Evolutionary conservation across 2,797 vertebrate genomes (phyloP), one percentile per base, ranked within the genome.

Genomic region (Acropternis orthonyx): DNA sequence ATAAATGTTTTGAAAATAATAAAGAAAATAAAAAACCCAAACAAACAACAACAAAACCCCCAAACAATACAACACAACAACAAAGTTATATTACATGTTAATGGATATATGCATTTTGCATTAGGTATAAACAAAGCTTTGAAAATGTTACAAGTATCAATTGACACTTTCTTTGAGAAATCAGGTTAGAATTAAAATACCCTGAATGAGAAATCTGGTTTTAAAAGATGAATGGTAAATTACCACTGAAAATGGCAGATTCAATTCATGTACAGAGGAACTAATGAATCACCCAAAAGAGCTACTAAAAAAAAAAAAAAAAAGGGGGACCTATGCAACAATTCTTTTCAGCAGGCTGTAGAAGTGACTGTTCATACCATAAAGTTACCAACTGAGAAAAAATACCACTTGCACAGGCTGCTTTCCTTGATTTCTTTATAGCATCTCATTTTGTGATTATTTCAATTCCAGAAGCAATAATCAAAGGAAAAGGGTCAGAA

Each of bases 281-380:
- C n/a, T 88, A 61, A 46, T 75, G 34, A 84, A 79, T 78, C 17
- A 61, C 8, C 8, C 9, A 20, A 82, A 69, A 66, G 17, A 20
- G 17, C 24, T 83, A 12, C 55, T 87, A 59, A 14, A 21, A n/a
- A 43, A 58, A 55, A 63, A 73, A 34, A 59, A 14, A 21, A n/a
- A 43, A 58, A 55, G 58, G 68, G n/a, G 2, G 12, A 74, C 65
- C 34, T 74, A 32, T 17, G 44, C 41, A 76, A 44, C 37, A 86
- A 32, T 69, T 92, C 39, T 80, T 81, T 62, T 23, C 54, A 65
- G 36, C 7, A 73, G 21, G 9, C 15, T 74, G 22, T 7, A 24
- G 37, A 85, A 66, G 22, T 58, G 46, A 65, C 26, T 0, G 0
- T 68, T 80, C 46, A 75, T 69, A 32, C 41, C 0, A 0, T 39